Percentiles rank a stretch among this genome's conserved stretches.
phyloP scores from a whole-genome alignment of 1,140 invertebrate species.

The Penaeus chinensis region DNA sequence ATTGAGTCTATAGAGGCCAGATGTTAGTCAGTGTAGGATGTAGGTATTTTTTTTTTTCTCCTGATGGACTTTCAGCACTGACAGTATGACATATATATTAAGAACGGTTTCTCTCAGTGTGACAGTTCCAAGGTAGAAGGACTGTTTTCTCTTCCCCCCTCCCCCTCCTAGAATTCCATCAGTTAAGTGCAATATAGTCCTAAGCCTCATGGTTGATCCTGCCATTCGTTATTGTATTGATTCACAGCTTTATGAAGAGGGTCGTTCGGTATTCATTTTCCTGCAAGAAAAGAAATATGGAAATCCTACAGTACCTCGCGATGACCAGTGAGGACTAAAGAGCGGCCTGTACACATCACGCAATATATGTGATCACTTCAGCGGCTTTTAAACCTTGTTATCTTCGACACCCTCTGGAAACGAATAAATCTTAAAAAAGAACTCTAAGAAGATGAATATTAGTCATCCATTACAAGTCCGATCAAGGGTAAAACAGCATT shows the following conservation, averaged over 20 bases:
- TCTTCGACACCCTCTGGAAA: too few species aligned
- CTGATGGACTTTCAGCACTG: background rate
- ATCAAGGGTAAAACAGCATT: too few species aligned
- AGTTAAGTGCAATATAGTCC: constrained; percentile 55
- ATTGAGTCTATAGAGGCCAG: too few species aligned
- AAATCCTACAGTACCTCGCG: background rate
- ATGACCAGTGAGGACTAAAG: too few species aligned
- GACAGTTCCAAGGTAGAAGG: background rate
- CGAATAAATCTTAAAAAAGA: too few species aligned
- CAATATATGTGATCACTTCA: too few species aligned
- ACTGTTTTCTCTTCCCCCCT: constrained; percentile 5
- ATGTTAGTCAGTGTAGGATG: too few species aligned
- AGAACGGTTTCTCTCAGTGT: background rate
- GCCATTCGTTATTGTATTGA: constrained; percentile 15
- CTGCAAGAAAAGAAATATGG: background rate
- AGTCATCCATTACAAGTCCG: too few species aligned
- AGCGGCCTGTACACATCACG: too few species aligned
- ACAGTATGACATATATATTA: constrained; percentile 12
- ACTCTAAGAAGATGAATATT: too few species aligned
- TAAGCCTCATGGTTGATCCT: constrained; percentile 46
- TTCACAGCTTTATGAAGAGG: background rate
- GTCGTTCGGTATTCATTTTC: too few species aligned
- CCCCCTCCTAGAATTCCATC: background rate
- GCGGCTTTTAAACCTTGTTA: too few species aligned
- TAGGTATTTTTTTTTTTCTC: background rate